Percentiles rank a stretch among this genome's conserved stretches.
Conservation (phyloP, 2,113 vertebrate genomes). For the Oenanthe oenanthe region DNA sequence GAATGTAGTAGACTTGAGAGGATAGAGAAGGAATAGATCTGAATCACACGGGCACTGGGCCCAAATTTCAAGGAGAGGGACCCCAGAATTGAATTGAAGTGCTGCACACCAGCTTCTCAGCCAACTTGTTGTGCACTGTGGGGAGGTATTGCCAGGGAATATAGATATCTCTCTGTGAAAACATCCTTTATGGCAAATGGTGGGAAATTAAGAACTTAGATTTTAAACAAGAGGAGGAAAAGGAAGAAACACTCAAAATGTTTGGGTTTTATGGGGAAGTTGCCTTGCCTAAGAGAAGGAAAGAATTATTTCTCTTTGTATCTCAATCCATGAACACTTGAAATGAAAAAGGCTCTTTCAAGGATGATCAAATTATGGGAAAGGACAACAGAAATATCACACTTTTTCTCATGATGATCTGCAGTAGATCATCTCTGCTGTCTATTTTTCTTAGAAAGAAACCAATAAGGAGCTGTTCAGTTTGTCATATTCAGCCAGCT, state of each 20-base stretch:
- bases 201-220: not conserved
- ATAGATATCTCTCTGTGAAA: not conserved
- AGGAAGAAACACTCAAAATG: not conserved
- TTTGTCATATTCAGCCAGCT: not conserved
- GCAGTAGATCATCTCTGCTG: not conserved
- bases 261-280: not conserved
- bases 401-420: not conserved
- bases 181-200: not conserved
- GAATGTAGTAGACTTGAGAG: not conserved
- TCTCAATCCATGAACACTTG: not conserved
- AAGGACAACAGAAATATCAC: not conserved
- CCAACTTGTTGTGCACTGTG: not conserved
- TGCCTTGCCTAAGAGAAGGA: not conserved
- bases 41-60: not conserved
- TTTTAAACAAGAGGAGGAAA: not conserved
- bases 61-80: not conserved
- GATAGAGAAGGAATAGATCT: not conserved
- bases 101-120: not conserved
- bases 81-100: not conserved
- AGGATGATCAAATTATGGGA: not conserved
- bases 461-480: not conserved
- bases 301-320: not conserved
- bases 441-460: not conserved
- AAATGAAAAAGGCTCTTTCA: not conserved
- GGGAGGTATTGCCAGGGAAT: not conserved